Percentiles rank a stretch among this genome's conserved stretches.
These are phyloP conservation scores for Acomys russatus DNA, from an alignment of 2,797 vertebrate species.

Conservation along the genomic window DNA sequence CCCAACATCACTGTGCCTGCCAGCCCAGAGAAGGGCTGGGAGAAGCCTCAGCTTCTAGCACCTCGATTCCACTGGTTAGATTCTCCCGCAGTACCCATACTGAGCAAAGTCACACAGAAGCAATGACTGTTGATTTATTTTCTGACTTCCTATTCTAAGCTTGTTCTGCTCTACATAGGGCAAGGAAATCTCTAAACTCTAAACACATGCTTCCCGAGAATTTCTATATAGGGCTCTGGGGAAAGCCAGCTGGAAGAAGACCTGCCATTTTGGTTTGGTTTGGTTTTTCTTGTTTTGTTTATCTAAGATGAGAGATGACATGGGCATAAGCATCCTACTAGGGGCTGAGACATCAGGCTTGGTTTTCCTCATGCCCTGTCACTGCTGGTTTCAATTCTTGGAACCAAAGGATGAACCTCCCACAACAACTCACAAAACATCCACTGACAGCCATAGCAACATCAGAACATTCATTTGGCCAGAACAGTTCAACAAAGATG, in stretches of 20 bases:
- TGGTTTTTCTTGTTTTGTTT: conserved; percentile 34
- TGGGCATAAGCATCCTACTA: background rate
- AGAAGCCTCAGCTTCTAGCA: conserved; percentile 12
- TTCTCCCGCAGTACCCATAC: background rate
- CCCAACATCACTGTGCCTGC: background rate
- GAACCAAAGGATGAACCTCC: conserved; percentile 46
- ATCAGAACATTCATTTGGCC: conserved; percentile 45
- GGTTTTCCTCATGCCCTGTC: conserved; percentile 9
- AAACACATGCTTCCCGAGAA: background rate
- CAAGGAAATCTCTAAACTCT: conserved; percentile 28
- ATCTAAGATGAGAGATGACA: background rate
- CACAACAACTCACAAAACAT: background rate
- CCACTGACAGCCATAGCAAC: conserved; percentile 44
- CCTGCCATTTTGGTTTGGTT: conserved; percentile 46
- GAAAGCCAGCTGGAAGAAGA: conserved; percentile 28
- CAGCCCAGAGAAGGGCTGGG: background rate
- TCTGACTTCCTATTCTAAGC: conserved; percentile 35
- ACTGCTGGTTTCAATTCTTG: conserved; percentile 6
- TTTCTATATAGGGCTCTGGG: conserved; percentile 29
- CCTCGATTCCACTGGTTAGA: background rate
- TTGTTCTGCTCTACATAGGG: conserved; percentile 7
- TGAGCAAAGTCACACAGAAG: conserved; percentile 13
- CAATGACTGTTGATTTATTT: conserved; percentile 33
- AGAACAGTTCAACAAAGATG: conserved; percentile 1
- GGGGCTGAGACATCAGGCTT: background rate